These are phyloP conservation scores for Epinotia nisella DNA, from an alignment of 2,888 invertebrate genomes.

Conservation along the genomic window DNA sequence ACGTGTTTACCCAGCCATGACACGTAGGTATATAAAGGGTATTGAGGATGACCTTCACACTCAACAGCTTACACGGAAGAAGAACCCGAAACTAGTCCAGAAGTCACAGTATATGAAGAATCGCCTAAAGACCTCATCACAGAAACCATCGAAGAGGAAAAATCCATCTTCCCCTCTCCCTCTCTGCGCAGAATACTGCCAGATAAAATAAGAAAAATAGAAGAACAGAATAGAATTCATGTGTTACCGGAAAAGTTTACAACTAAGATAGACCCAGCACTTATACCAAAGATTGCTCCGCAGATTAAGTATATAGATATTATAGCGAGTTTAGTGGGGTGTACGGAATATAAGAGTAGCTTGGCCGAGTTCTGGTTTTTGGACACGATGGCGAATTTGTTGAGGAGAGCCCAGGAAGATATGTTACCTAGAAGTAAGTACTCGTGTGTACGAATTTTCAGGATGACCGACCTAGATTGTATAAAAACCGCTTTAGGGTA, in stretches of 20 bases:
- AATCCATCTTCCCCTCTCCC: conserved; percentile 68
- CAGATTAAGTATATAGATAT: conserved; percentile 59
- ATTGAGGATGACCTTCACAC: not conserved
- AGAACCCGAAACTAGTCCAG: conserved; percentile 51
- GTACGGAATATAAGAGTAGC: conserved; percentile 68
- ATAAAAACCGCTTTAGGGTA: too few species aligned
- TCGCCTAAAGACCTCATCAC: conserved; percentile 45
- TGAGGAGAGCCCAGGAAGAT: conserved; percentile 74
- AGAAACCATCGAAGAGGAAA: conserved; percentile 53
- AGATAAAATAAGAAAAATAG: conserved; percentile 62
- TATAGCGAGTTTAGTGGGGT: conserved; percentile 70
- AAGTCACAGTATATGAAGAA: conserved; percentile 53
- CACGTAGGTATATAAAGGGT: too few species aligned
- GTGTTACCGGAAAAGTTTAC: conserved; percentile 70
- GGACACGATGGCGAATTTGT: conserved; percentile 75
- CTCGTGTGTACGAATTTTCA: not conserved
- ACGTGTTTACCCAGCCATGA: too few species aligned
- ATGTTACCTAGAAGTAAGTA: conserved; percentile 64
- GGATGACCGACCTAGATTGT: too few species aligned
- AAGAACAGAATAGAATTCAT: conserved; percentile 67
- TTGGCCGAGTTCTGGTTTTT: conserved; percentile 82
- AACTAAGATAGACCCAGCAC: conserved; percentile 62
- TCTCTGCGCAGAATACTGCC: conserved; percentile 68
- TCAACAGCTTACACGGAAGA: conserved; percentile 48
- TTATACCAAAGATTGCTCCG: conserved; percentile 67